Base-by-base conservation (phyloP, 2,888 invertebrate species). In the Amorpha juglandis region DNA sequence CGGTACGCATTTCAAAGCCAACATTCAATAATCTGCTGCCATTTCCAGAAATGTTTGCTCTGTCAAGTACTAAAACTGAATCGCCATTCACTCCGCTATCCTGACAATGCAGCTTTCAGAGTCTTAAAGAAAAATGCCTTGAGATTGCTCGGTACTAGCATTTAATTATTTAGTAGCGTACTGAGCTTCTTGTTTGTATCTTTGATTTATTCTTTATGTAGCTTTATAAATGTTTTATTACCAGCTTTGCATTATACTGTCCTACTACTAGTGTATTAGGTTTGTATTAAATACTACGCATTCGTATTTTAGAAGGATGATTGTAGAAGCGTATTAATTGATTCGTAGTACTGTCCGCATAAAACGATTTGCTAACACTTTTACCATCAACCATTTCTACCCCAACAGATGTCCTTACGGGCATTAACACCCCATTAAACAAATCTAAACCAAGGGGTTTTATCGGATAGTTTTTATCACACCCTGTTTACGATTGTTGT, bases 71-170 rank as follows among this genome's bases (percentile, higher is more conserved):
- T 58, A 42, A 21, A 58, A 42, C 19, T 42, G 58, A 63, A 27
- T 48, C 33, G n/a, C 47, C 48, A 63, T 63, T 50, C 48, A 50
- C 16, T 27, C 11, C 33, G 16, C 48, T 27, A 45, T 33, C 9
- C 27, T 62, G 63, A 63, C 47, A 63, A 63, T 63, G 48, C 63
- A 63, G 63, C 63, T 63, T 63, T 63, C n/a, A 50, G 14, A 62
- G 62, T 27, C 63, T 63, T 63, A 63, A 50, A 63, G 47, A 58
- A 58, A 58, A 63, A 63, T 63, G 63, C 63, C 63, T 63, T 33
- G 6, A 48, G 63, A 58, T 19, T 58, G 58, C 42, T 19, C 16
- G 1, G 38, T 58, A 50, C 50, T 50, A 19, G 19, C 19, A 42
- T 58, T 58, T 58, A 58, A 58, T 58, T 58, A 58, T 42, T 58